phyloP scores from a whole-genome alignment of 2,888 invertebrate species.

The Tetranychus piercei region DNA sequence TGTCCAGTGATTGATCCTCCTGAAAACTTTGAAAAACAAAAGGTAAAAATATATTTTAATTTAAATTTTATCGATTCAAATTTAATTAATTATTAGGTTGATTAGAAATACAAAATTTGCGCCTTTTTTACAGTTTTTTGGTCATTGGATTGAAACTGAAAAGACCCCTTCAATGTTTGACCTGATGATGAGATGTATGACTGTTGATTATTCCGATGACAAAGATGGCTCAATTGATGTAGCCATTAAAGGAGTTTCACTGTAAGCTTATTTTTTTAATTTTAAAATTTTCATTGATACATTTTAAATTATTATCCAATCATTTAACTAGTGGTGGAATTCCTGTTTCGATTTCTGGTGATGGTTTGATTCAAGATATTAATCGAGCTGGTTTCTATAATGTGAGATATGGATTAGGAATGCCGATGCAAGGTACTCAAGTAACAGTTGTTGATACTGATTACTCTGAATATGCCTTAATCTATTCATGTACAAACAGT shows the following conservation, averaged over 20 bases:
- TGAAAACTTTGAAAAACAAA: slow-evolving; percentile 20
- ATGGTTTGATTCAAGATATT: slow-evolving; percentile 23
- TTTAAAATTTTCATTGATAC: neutral
- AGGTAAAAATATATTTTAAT: slow-evolving; percentile 13
- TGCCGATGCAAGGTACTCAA: slow-evolving; percentile 22
- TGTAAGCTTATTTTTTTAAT: slow-evolving; percentile 9
- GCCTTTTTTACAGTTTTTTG: slow-evolving; percentile 19
- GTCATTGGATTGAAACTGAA: slow-evolving; percentile 23
- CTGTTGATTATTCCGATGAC: slow-evolving; percentile 21
- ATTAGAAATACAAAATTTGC: neutral
- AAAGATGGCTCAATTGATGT: slow-evolving; percentile 23
- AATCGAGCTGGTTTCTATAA: slow-evolving; percentile 18
- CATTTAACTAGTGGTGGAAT: slow-evolving; percentile 20
- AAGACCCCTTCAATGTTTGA: slow-evolving; percentile 23
- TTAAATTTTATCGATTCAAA: neutral
- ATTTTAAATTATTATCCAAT: neutral
- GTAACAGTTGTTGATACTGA: slow-evolving; percentile 23
- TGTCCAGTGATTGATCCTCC: slow-evolving; percentile 21
- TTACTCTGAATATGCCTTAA: slow-evolving; percentile 20
- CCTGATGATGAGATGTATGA: slow-evolving; percentile 22
- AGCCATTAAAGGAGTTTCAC: slow-evolving; percentile 19
- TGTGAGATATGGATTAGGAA: slow-evolving; percentile 23
- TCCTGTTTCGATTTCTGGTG: slow-evolving; percentile 22
- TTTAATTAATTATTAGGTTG: neutral
- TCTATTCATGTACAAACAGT: slow-evolving; percentile 23